phyloP scores from a whole-genome alignment of 2,113 vertebrate species.

The Oryzias woworae region DNA sequence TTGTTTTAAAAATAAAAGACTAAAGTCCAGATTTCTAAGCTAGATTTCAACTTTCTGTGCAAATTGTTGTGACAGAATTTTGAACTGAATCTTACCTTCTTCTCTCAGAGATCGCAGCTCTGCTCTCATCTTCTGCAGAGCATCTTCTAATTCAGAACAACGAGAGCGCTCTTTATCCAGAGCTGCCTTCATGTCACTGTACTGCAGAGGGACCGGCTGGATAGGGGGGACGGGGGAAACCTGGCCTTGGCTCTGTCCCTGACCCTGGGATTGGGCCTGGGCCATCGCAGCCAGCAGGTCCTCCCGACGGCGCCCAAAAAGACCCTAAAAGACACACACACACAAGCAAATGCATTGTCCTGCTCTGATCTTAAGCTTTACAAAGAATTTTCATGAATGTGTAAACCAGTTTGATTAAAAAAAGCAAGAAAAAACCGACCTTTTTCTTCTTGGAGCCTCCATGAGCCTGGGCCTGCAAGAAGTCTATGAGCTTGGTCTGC shows the following conservation, averaged over 20 bases:
- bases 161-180: slow-evolving; percentile 96
- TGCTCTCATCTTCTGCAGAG: slow-evolving; percentile 94
- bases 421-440: slow-evolving; percentile 67
- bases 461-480: slow-evolving; percentile 96
- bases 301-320: slow-evolving; percentile 96
- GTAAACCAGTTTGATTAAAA: background rate
- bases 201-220: slow-evolving; percentile 89
- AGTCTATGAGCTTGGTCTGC: slow-evolving; percentile 99
- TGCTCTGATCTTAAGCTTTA: too few relatives aligned
- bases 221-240: slow-evolving; percentile 78
- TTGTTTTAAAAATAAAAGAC: too few relatives aligned
- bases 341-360: background rate
- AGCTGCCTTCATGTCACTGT: slow-evolving; percentile 95
- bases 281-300: slow-evolving; percentile 88
- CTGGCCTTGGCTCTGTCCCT: slow-evolving; percentile 68
- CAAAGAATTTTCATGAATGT: too few relatives aligned
- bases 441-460: slow-evolving; percentile 98
- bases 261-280: slow-evolving; percentile 80
- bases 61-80: too few relatives aligned
- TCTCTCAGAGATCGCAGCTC: slow-evolving; percentile 92
- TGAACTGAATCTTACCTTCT: slow-evolving; percentile 81
- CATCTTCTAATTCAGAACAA: slow-evolving; percentile 93
- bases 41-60: too few relatives aligned
- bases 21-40: too few relatives aligned
- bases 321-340: slow-evolving; percentile 81